Evolutionary conservation across 2,113 vertebrate species (phyloP), one percentile per base, ranked within the genome.

Genomic region (Serilophus lunatus): DNA sequence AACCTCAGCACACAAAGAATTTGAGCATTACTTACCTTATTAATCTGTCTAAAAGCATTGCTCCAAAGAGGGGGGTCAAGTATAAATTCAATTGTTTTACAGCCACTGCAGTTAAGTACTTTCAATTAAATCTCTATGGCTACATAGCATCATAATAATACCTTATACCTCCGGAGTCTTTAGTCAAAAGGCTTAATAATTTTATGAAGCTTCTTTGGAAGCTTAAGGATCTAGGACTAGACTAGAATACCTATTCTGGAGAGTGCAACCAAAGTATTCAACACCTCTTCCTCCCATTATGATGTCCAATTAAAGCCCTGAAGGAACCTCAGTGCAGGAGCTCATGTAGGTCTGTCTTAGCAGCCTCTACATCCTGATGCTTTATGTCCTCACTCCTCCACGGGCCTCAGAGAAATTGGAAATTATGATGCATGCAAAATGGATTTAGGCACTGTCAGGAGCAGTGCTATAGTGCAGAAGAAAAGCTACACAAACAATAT

Each of bases 61-160:
- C 45, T 92, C 47, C 53, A 90, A 91, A 94, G 81, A 90, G 50
- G 6, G n/a, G 70, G 50, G 45, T 89, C 13, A 53, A 69, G 53
- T 80, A 82, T 82, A 84, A 87, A 92, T 96, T 91, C 57, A 59
- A 69, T 84, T 90, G 42, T 85, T 95, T 83, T 89, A 77, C 74
- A 86, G 44, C 14, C 38, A 49, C 69, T 76, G 28, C 8, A 82
- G 57, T 82, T 88, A 86, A 95, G 87, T 68, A 68, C 4, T 38
- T 88, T 81, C 82, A 91, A 71, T 88, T 94, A 93, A 88, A 85
- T 66, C 31, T 94, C 76, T 78, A 3, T 76, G 75, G 63, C 71
- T 88, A 72, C 63, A 38, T 24, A 83, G 44, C 68, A 56, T 60
- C 71, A 70, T 66, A 88, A 79, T 84, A 82, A 57, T 44, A 82